Evolutionary conservation across 2,797 vertebrate genomes (phyloP).

Genomic region (Oryzias sinensis): DNA sequence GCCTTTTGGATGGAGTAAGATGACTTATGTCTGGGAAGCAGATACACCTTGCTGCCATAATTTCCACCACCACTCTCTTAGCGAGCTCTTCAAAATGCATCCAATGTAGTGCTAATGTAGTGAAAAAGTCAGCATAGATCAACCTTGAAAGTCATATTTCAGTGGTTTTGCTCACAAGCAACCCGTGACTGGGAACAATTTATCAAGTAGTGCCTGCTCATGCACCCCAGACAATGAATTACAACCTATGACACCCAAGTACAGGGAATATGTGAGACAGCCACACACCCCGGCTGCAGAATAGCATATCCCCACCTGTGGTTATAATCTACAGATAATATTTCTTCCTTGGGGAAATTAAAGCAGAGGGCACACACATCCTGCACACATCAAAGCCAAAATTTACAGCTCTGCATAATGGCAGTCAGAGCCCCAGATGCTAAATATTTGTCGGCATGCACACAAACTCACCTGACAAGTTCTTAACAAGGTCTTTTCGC

Average conservation of each 20-base stretch:
- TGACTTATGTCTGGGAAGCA: conserved; percentile 45
- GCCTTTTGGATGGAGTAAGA: conserved; percentile 32
- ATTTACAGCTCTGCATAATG: conserved; percentile 33
- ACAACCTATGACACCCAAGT: conserved; percentile 58
- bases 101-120: conserved; percentile 68
- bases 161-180: conserved; percentile 69
- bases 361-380: not conserved
- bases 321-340: conserved; percentile 39
- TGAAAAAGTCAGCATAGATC: conserved; percentile 74
- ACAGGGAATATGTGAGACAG: conserved; percentile 24
- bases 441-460: conserved; percentile 4
- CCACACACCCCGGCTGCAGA: conserved; percentile 3
- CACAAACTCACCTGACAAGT: conserved; percentile 86
- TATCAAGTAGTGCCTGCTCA: conserved; percentile 56
- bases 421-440: conserved; percentile 1
- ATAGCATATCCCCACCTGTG: conserved; percentile 4
- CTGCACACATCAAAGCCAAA: conserved; percentile 4
- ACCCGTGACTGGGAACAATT: conserved; percentile 63
- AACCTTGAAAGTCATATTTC: conserved; percentile 77
- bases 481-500: conserved; percentile 88
- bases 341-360: conserved; percentile 23
- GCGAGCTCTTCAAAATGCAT: conserved; percentile 59
- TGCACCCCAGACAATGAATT: conserved; percentile 63
- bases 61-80: conserved; percentile 31
- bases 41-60: conserved; percentile 41